Base-by-base conservation (phyloP, 2,888 invertebrate genomes). In the Venusia cambrica region DNA sequence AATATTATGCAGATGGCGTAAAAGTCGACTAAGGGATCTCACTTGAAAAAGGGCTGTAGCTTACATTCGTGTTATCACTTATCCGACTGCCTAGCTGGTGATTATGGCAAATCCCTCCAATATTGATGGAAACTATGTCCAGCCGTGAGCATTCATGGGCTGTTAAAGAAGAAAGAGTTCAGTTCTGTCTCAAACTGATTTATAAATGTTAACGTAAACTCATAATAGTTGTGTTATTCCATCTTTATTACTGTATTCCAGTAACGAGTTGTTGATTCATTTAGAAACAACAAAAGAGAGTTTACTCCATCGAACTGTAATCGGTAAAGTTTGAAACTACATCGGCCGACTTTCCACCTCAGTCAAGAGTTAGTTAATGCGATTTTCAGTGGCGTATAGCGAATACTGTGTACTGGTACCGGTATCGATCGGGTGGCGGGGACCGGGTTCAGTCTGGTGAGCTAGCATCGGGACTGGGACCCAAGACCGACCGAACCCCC, bases 401-500 rank as follows among this genome's bases (percentile, higher is more conserved):
- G 71, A 73, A 67, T 84, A 85, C n/a, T n/a, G n/a, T n/a, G n/a
- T n/a, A n/a, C n/a, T n/a, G n/a, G n/a, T n/a, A n/a, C 71, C 71
- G 74, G 64, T 84, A 87, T 85, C 81, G 85, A 85, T 84, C 83
- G 77, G 62, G 74, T 67, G 78, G 68, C 75, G 71, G 72, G 80
- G 72, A 73, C 74, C 77, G 73, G 77, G 80, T 75, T 75, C 75
- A 77, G 85, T 84, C 84, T 83, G 79, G 77, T 71, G 54, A 69
- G 66, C 71, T n/a, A n/a, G n/a, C n/a, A n/a, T n/a, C n/a, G n/a
- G n/a, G n/a, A n/a, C n/a, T n/a, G n/a, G n/a, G n/a, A n/a, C n/a
- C n/a, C n/a, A n/a, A n/a, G n/a, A n/a, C 67, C 69, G 69, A 65
- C n/a, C n/a, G 70, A 63, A 61, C 71, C 27, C 51, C 59, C 69